A percentile compares a stretch with the other conserved stretches of the same genome.
Conservation (phyloP, 2,888 invertebrate genomes). For the Linhomoeus sp. region DNA sequence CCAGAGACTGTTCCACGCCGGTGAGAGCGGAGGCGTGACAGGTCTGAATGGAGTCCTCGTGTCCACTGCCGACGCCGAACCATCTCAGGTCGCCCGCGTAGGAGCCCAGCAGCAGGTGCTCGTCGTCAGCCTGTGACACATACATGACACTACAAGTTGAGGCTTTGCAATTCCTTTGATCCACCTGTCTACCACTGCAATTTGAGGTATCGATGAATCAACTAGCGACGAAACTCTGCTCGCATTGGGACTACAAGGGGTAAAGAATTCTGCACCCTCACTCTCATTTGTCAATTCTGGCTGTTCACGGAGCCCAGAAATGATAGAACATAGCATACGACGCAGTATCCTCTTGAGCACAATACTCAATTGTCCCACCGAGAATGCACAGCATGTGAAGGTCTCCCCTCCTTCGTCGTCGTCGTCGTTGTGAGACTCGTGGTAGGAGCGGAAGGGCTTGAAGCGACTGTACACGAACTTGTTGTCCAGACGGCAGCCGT, state of each 20-base stretch:
- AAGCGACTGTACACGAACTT: constrained; percentile 53
- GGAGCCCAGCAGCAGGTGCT: constrained; percentile 61
- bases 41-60: constrained; percentile 52
- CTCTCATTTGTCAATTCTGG: no score
- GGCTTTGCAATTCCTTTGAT: neutral
- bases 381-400: constrained; percentile 39
- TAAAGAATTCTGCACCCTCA: no score
- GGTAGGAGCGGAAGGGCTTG: constrained; percentile 47
- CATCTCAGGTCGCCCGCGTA: constrained; percentile 72
- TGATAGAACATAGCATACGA: no score
- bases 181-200: neutral
- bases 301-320: no score
- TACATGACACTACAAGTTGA: no score
- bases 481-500: constrained; percentile 48
- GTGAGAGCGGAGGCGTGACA: constrained; percentile 73
- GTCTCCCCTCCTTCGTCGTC: constrained; percentile 32
- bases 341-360: no score
- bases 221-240: no score
- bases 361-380: no score
- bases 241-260: no score
- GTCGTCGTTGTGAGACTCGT: constrained; percentile 40
- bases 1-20: constrained; percentile 37
- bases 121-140: constrained; percentile 41
- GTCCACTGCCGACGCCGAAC: constrained; percentile 60
- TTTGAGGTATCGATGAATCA: no score